Evolutionary conservation across 1,140 invertebrate species (phyloP).

Genomic region (Drosophila ambigua): DNA sequence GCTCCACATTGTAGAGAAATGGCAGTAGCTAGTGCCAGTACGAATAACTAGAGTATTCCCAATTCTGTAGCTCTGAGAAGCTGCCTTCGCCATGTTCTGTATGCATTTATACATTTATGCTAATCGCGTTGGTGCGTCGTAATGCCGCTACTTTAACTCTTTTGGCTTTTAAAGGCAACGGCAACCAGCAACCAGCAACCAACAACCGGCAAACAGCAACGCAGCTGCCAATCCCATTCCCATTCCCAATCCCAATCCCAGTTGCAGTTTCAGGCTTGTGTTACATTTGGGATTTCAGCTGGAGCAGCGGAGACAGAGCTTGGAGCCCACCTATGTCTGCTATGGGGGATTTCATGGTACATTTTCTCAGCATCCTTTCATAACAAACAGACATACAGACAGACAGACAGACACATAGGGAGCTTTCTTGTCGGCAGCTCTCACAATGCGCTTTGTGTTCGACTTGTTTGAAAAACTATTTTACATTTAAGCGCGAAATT

Average conservation of each 20-base stretch:
- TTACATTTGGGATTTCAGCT: constrained; percentile 44
- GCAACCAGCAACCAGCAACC: constrained; percentile 1
- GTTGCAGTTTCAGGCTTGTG: constrained; percentile 15
- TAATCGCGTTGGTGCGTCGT: constrained; percentile 75
- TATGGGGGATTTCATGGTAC: constrained; percentile 54
- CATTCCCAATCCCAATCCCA: constrained; percentile 19
- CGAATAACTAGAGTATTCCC: constrained; percentile 5
- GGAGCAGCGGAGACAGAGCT: too few relatives aligned
- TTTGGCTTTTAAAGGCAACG: constrained; percentile 71
- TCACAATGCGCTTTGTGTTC: constrained; percentile 78
- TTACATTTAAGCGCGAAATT: constrained; percentile 84
- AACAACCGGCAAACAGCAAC: constrained; percentile 22
- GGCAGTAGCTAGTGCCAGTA: not conserved
- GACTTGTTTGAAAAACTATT: constrained; percentile 83
- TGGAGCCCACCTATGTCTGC: constrained; percentile 28
- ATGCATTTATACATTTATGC: constrained; percentile 83
- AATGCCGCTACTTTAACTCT: constrained; percentile 81
- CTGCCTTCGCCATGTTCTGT: constrained; percentile 33
- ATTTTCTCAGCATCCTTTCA: constrained; percentile 76
- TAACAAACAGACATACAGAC: constrained; percentile 35
- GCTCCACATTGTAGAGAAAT: not conserved
- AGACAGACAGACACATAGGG: constrained; percentile 9
- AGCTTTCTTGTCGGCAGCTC: constrained; percentile 60
- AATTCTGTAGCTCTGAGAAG: not conserved
- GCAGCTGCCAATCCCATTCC: constrained; percentile 56